Evolutionary conservation across 37 sponge, comb jelly and placozoan genomes (phyloP).

Genomic region (Theonella swinhoei): DNA sequence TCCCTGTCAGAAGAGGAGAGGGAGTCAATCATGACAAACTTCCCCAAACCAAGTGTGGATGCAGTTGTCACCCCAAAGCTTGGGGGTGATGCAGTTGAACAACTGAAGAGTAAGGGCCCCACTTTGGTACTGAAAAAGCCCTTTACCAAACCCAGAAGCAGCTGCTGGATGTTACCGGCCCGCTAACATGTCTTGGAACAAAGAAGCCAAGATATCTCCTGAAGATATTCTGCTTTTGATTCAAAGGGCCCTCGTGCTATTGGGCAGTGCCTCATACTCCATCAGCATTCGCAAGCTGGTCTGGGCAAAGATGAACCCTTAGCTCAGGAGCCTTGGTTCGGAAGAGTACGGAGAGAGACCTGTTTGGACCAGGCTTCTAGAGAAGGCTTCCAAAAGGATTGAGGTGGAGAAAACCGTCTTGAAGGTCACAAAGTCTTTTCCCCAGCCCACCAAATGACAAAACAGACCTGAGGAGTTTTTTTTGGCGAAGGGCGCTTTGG

Average conservation of each 20-base stretch:
- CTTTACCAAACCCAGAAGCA: background rate
- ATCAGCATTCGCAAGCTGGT: constrained; percentile 1
- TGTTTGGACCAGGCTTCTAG: constrained; percentile 7
- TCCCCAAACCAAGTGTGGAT: constrained; percentile 11
- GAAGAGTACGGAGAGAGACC: background rate
- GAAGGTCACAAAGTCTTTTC: background rate
- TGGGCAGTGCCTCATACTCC: background rate
- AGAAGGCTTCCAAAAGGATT: constrained; percentile 35
- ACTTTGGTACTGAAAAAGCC: constrained; percentile 1
- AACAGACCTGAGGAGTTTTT: background rate
- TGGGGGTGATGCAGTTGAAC: constrained; percentile 4
- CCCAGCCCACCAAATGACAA: background rate
- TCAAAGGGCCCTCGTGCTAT: background rate
- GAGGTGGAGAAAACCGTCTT: constrained; percentile 23
- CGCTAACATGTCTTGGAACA: background rate
- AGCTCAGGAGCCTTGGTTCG: background rate
- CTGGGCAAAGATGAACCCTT: constrained; percentile 8
- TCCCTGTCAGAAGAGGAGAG: constrained; percentile 21
- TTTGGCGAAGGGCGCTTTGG: constrained; percentile 30
- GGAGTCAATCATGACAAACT: constrained; percentile 14
- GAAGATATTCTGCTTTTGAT: background rate
- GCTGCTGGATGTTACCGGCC: background rate
- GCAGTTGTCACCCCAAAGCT: constrained; percentile 2
- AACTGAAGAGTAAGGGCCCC: background rate
- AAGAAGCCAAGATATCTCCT: background rate